These are phyloP conservation scores for Pseudoips prasinana DNA, from an alignment of 2,888 invertebrate genomes.

Conservation along the genomic window DNA sequence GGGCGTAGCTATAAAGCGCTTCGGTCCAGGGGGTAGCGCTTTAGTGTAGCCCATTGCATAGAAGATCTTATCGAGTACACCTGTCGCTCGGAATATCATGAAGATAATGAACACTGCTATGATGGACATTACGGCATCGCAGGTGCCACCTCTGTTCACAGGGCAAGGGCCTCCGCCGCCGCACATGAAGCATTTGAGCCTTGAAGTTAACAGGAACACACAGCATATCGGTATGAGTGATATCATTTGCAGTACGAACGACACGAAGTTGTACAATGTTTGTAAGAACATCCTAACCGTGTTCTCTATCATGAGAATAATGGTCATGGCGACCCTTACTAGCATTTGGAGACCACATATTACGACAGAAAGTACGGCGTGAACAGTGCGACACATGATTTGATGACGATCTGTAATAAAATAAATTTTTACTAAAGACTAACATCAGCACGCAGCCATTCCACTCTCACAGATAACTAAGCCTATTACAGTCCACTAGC, in stretches of 20 bases:
- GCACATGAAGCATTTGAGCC: constrained; percentile 59
- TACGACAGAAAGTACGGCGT: constrained; percentile 46
- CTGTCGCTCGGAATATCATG: constrained; percentile 52
- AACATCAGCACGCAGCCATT: too few species aligned
- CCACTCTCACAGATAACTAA: too few species aligned
- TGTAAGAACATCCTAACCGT: constrained; percentile 57
- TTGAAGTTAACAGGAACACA: constrained; percentile 58
- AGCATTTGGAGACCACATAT: constrained; percentile 64
- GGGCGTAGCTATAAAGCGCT: constrained; percentile 49
- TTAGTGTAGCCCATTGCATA: constrained; percentile 56
- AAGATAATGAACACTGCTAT: constrained; percentile 50
- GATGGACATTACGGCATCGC: constrained; percentile 55
- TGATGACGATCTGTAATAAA: background rate
- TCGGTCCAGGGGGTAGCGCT: constrained; percentile 27
- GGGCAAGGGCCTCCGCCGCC: constrained; percentile 52
- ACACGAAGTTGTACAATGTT: constrained; percentile 62
- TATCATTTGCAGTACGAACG: constrained; percentile 58
- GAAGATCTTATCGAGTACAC: constrained; percentile 45
- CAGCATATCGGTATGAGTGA: constrained; percentile 65
- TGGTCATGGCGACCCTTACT: constrained; percentile 58
- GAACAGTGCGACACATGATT: constrained; percentile 62
- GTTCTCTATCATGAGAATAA: constrained; percentile 65
- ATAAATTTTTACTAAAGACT: too few species aligned
- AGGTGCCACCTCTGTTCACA: constrained; percentile 43
- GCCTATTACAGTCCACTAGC: too few species aligned